These are phyloP conservation scores for Copsychus sechellarum DNA, from an alignment of 2,113 vertebrate species.

Conservation along the genomic window DNA sequence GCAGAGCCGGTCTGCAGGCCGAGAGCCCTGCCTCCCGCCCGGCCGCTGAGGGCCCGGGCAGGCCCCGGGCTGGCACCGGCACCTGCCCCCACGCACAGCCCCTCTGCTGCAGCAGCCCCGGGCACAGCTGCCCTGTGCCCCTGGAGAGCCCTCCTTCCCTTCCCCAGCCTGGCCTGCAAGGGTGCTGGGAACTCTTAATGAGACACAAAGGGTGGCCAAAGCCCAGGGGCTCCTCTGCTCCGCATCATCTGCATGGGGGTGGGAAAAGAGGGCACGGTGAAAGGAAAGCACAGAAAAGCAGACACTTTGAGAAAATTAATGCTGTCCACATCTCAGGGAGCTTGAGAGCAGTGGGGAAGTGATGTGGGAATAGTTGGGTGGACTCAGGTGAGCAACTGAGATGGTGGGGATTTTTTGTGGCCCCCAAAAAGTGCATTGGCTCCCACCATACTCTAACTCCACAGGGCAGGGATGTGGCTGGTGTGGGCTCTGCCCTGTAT, in stretches of 20 bases:
- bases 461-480: neutral
- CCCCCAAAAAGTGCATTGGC: neutral
- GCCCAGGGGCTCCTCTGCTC: neutral
- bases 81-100: neutral
- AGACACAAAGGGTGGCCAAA: neutral
- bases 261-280: neutral
- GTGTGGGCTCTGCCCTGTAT: neutral
- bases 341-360: neutral
- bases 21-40: fast-evolving
- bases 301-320: neutral
- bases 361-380: neutral
- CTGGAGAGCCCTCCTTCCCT: neutral
- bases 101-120: neutral
- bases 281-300: neutral
- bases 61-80: neutral
- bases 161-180: neutral
- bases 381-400: neutral
- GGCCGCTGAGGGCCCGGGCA: neutral
- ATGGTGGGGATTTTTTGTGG: neutral
- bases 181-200: neutral
- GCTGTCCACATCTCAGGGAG: neutral
- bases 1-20: fast-evolving
- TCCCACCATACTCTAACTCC: fast-evolving
- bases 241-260: neutral
- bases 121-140: neutral